phyloP scores from a whole-genome alignment of 2,797 vertebrate species.

The Spheniscus humboldti region DNA sequence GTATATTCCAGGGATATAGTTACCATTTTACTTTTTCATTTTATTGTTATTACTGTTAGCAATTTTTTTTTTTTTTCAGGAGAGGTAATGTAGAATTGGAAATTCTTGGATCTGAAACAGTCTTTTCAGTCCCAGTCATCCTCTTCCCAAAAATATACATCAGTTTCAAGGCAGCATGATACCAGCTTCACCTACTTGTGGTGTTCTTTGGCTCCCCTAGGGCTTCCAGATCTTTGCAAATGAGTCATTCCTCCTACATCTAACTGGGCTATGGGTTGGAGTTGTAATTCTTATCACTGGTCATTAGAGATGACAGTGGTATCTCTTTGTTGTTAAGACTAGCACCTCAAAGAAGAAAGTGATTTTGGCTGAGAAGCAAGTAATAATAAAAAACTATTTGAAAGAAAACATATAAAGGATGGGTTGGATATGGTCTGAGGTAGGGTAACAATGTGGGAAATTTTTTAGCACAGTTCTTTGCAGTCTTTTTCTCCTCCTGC shows the following conservation, averaged over 20 bases:
- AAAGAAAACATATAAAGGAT: not conserved
- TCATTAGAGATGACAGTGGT: not conserved
- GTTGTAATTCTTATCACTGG: not conserved
- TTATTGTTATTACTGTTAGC: not conserved
- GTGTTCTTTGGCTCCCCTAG: not conserved
- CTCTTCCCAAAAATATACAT: not conserved
- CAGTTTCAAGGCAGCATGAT: not conserved
- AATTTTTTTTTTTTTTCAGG: not conserved
- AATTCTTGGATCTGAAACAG: not conserved
- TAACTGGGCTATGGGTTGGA: not conserved
- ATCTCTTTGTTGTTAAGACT: not conserved
- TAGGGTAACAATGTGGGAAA: not conserved
- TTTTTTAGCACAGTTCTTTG: not conserved
- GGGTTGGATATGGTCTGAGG: not conserved
- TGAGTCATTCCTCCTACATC: not conserved
- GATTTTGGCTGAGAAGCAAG: not conserved
- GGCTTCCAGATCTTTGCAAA: not conserved
- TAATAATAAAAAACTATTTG: not conserved
- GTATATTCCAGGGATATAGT: not conserved
- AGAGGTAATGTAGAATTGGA: not conserved
- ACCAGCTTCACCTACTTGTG: not conserved
- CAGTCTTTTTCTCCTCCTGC: not conserved
- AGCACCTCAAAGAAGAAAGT: not conserved
- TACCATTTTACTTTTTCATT: not conserved
- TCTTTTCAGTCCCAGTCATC: not conserved